Base-by-base conservation (phyloP, 2,888 invertebrate genomes). In the Euphydryas editha region DNA sequence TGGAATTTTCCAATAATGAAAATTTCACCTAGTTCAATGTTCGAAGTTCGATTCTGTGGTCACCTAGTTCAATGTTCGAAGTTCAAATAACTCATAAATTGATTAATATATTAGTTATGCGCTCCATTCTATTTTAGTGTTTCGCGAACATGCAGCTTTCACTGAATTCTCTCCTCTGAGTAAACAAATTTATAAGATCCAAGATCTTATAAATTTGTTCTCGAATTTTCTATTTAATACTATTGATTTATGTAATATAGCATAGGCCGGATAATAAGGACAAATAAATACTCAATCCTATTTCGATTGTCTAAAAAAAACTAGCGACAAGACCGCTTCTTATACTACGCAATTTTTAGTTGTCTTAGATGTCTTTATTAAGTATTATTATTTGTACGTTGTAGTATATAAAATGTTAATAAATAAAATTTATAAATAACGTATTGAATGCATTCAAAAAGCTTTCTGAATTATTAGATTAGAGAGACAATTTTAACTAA, bases 81-180 rank as follows among this genome's bases (percentile, higher is more conserved):
- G 15, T 51, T 51, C 7, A 6, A 51, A 15, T 15, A 51, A 6
- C 15, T 15, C n/a, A 51, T 24, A 15, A n/a, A 51, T 21, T 51
- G 49, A 51, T 49, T 24, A 49, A 21, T 49, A 49, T 49, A 49
- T 49, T 51, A 24, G 49, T 24, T 24, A 24, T 24, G 49, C 49
- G 24, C 21, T 51, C 7, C 24, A 24, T 15, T 51, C 21, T 37
- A 20, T 56, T 39, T 37, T 56, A 13, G 13, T 37, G 36, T 56
- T 18, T 36, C 18, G 51, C 37, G 17, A 36, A 56, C 36, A 37
- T 13, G 56, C 18, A 37, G 56, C 37, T 37, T 56, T 56, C 24
- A 51, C 21, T 51, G 15, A 51, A 24, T 51, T 24, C 21, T 51
- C 49, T 51, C 1, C 24, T 51, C n/a, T 49, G 21, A 24, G 49